Base-by-base conservation (phyloP, 2,888 invertebrate genomes). In the Pollenia angustigena region DNA sequence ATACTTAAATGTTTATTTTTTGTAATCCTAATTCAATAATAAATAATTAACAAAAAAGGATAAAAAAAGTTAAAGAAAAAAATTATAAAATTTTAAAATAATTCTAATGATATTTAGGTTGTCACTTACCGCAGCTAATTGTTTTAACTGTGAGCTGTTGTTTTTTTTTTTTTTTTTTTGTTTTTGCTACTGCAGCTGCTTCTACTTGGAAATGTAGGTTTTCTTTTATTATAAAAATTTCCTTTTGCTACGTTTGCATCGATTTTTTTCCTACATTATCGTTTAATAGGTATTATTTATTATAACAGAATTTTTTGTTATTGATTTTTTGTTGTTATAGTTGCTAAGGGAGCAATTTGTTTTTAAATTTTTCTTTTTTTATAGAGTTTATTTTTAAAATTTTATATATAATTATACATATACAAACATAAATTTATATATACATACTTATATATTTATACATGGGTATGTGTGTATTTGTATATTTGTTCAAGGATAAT, bases 241-340 rank as follows among this genome's bases (percentile, higher is more conserved):
- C 7, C 14, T 60, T 50, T 60, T 44, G 42, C 1, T 78, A 52
- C 23, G 60, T 18, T 18, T 23, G 8, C 6, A 80, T 80, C 52
- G 79, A 80, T 80, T 71, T 60, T 68, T 69, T 48, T 14, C 12
- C 60, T 69, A 6, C 48, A 42, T 50, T 60, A 64, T 44, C 18
- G 18, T 44, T n/a, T 62, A 54, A n/a, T 50, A n/a, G n/a, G n/a
- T n/a, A 44, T 76, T 64, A 11, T 66, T 54, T 66, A 32, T 56
- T 16, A 60, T 44, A 23, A 46, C n/a, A 23, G 7, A 48, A 60
- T 32, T 50, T n/a, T 11, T n/a, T 60, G 2, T 76, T 78, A 78
- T 78, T 46, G 76, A 66, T 52, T 80, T 80, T 80, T 62, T 71
- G 48, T 68, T 68, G 56, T 32, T 58, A 42, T 58, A 68, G 78